These are phyloP conservation scores for Nomada fucata DNA, from an alignment of 2,888 invertebrate species.

Conservation along the genomic window DNA sequence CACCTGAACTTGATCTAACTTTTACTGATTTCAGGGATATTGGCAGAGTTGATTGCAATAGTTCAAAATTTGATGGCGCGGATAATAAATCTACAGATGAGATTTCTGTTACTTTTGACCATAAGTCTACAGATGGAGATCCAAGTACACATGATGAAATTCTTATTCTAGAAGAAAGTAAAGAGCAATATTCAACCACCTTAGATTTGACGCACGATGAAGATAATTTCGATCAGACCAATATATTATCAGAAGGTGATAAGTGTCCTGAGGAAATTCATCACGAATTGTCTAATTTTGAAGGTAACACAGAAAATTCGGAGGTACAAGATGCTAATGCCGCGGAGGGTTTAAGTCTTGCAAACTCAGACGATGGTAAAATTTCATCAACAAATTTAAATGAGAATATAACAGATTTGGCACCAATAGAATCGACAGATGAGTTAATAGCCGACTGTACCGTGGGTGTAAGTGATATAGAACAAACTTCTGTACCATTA, in stretches of 20 bases:
- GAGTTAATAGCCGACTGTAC: neutral
- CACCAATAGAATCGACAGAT: neutral
- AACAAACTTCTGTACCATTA: neutral
- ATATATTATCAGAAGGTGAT: neutral
- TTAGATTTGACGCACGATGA: constrained; percentile 9
- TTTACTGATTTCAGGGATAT: constrained; percentile 78
- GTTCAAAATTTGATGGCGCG: constrained; percentile 30
- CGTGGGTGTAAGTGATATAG: constrained; percentile 7
- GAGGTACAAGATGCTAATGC: constrained; percentile 24
- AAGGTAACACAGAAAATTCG: constrained; percentile 29
- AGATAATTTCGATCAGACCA: neutral
- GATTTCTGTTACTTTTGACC: constrained; percentile 23
- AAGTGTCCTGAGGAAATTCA: constrained; percentile 4
- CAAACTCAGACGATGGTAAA: constrained; percentile 1
- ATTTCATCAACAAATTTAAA: constrained; percentile 7
- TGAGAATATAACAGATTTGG: neutral
- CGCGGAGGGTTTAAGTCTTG: neutral
- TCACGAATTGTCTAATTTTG: neutral
- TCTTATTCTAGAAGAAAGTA: constrained; percentile 23
- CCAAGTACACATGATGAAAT: constrained; percentile 39
- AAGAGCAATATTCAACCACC: constrained; percentile 5
- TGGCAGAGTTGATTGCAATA: constrained; percentile 77
- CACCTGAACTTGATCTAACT: constrained; percentile 76
- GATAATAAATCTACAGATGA: constrained; percentile 15
- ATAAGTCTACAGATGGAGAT: constrained; percentile 1